Evolutionary conservation across 2,797 vertebrate species (phyloP), one percentile per base, ranked within the genome.

Genomic region (Oryzias dopingdopingensis): DNA sequence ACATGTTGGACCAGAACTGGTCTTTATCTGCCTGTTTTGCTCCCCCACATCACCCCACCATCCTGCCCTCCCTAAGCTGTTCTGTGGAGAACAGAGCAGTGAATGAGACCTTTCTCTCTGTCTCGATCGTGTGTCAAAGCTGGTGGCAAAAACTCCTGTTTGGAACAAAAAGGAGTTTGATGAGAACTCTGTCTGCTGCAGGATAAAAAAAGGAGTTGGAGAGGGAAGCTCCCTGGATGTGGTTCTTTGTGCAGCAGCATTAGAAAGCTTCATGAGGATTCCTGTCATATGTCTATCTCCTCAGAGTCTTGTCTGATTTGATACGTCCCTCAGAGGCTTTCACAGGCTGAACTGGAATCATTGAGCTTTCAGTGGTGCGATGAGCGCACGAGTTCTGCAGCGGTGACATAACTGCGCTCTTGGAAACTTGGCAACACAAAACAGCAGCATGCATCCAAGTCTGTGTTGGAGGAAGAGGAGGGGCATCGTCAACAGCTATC

Each of bases 21-120:
- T 50, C 12, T 8, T 2, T 2, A 8, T 40, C 41, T 43, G n/a
- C 17, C 43, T 44, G 6, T 44, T 44, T 5, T 44, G 6, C 17
- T 3, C 6, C 4, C 15, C 42, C 4, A 42, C 41, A 1, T 13
- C 41, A 15, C 42, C 13, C 42, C 42, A 4, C 44, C 26, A 18
- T n/a, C 47, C 20, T 43, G 46, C 59, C 59, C 51, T 6, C 62
- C 26, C 56, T 65, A 76, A 72, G 71, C 72, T 83, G 83, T 82
- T 44, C 52, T 65, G 59, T 44, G 45, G 48, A 62, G 74, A 54
- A 67, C 24, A 13, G 16, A 63, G n/a, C 45, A 60, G 49, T 82
- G 80, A 84, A 83, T 79, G 73, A 83, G 65, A 76, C 53, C 77
- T 82, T 88, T 85, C 70, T 81, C 56, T 42, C 23, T 41, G 65